These are phyloP conservation scores for Petrolisthes manimaculis DNA, from an alignment of 2,888 invertebrate species.

Conservation along the genomic window DNA sequence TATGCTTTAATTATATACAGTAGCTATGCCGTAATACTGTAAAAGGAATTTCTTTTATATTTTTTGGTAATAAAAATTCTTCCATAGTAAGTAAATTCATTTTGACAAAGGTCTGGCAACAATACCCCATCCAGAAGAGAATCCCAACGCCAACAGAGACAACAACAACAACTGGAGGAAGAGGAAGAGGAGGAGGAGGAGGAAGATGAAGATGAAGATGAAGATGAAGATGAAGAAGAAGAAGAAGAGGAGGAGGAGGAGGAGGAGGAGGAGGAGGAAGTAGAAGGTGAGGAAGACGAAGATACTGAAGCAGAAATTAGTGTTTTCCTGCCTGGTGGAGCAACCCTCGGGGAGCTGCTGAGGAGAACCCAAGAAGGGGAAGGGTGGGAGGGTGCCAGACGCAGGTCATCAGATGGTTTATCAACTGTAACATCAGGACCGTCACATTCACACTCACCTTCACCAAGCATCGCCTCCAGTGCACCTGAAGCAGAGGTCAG, in stretches of 20 bases:
- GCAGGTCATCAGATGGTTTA: slow-evolving; percentile 50
- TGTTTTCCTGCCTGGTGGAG: slow-evolving; percentile 38
- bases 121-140: slow-evolving; percentile 26
- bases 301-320: slow-evolving; percentile 9
- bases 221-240: slow-evolving; percentile 23
- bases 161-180: slow-evolving; percentile 7
- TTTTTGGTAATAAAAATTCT: no score
- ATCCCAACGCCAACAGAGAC: slow-evolving; percentile 12
- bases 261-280: neutral
- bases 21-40: no score
- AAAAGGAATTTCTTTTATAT: no score
- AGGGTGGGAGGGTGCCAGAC: slow-evolving; percentile 34
- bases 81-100: no score
- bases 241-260: neutral
- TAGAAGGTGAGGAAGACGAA: slow-evolving; percentile 17
- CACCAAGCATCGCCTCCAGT: slow-evolving; percentile 56
- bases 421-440: slow-evolving; percentile 54
- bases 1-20: no score
- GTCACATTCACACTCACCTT: slow-evolving; percentile 50
- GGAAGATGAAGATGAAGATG: slow-evolving; percentile 8
- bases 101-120: neutral
- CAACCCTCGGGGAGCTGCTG: slow-evolving; percentile 43
- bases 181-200: slow-evolving; percentile 26
- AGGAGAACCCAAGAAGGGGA: slow-evolving; percentile 29
- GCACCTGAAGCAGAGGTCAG: slow-evolving; percentile 49